Evolutionary conservation across 2,888 invertebrate genomes (phyloP), one percentile per base, ranked within the genome.

Genomic region (Arctia plantaginis): DNA sequence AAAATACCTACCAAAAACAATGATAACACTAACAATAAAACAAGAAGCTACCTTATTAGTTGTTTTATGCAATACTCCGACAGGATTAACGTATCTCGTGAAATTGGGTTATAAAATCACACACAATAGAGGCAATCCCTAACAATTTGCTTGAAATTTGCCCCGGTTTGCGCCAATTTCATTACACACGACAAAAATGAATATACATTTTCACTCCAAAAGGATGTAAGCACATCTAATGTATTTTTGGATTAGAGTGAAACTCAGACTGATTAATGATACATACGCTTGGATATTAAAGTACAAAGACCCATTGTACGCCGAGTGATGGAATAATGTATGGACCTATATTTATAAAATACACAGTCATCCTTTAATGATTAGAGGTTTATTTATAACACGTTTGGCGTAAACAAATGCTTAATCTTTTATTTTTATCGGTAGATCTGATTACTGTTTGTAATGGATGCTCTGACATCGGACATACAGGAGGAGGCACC

Each of bases 191-290:
- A 59, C 6, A 68, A 51, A 20, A 73, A 73, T 69, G 73, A 73
- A 64, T 47, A 68, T 35, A 65, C 35, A 65, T 69, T 64, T 51
- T 39, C 35, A 15, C 7, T 65, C 33, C 7, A 23, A 33, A 59
- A 66, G 23, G 64, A 55, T 67, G 47, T 55, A 69, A 69, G 30
- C 66, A 70, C n/a, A 72, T 69, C 44, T 30, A 47, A 62, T 33
- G 23, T 39, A 62, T 70, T 41, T 59, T 70, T 30, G 44, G 41
- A 33, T 62, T n/a, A 39, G 39, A 67, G 47, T 10, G 55, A 64
- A 74, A 30, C 62, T n/a, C 44, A 76, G 69, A 65, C 72, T 80
- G 82, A 82, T 84, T 78, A 77, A 82, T 78, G 82, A 77, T 75
- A 20, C 8, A 20, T 23, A 55, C 66, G 68, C 33, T 73, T 69